These are phyloP conservation scores for Rhadinocentrus ornatus DNA, from an alignment of 2,797 vertebrate species.

Conservation along the genomic window DNA sequence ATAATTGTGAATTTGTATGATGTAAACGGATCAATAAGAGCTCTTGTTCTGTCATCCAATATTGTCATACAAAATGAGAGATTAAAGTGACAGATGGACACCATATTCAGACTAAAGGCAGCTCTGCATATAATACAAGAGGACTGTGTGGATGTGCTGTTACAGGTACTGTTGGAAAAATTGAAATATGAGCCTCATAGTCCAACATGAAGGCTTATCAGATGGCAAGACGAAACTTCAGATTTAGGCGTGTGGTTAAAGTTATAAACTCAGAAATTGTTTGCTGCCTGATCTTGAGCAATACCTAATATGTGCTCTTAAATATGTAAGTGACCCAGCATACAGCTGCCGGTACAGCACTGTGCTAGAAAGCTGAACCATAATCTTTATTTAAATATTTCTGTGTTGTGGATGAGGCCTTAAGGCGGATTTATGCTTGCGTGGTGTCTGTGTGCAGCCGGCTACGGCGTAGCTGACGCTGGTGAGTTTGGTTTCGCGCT, in stretches of 20 bases:
- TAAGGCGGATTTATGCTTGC: too few species aligned
- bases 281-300: constrained; percentile 8
- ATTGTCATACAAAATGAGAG: constrained; percentile 1
- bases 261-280: not conserved
- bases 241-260: not conserved
- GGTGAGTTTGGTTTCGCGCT: too few species aligned
- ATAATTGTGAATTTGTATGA: not conserved
- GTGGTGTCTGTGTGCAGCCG: too few species aligned
- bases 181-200: not conserved
- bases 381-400: not conserved
- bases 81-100: not conserved
- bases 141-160: constrained; percentile 11
- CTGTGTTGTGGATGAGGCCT: not conserved
- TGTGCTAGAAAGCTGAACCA: not conserved
- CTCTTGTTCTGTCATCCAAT: not conserved
- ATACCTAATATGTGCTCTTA: not conserved
- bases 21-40: not conserved
- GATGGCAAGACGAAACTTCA: not conserved
- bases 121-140: not conserved
- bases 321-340: not conserved
- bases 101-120: not conserved
- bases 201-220: constrained; percentile 11
- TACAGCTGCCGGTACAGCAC: not conserved
- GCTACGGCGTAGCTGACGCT: too few species aligned
- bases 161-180: constrained; percentile 11